phyloP scores from a whole-genome alignment of 2,113 vertebrate genomes.

The Myiozetetes cayanensis region DNA sequence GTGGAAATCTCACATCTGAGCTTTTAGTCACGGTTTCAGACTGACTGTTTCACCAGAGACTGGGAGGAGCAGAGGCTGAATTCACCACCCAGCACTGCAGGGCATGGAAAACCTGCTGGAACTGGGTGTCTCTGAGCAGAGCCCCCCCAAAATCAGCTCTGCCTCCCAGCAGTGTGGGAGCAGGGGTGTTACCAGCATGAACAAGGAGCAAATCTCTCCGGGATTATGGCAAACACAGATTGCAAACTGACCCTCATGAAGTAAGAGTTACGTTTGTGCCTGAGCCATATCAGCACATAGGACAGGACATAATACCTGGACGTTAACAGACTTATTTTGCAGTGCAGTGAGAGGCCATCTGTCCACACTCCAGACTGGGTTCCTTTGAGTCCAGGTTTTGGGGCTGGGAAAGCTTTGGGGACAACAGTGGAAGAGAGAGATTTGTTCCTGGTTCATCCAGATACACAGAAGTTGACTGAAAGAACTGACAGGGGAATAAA shows the following conservation, averaged over 20 bases:
- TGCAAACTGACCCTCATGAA: background rate
- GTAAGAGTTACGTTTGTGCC: background rate
- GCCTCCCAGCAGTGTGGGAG: background rate
- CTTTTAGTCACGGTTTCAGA: background rate
- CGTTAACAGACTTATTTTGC: background rate
- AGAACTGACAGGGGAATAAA: background rate
- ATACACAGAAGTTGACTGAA: background rate
- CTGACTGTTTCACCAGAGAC: background rate
- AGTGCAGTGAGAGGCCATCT: background rate
- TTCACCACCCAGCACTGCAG: background rate
- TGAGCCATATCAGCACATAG: background rate
- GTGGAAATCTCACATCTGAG: background rate
- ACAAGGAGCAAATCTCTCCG: background rate
- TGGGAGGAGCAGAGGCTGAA: background rate
- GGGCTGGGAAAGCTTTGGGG: background rate
- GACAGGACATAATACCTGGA: background rate
- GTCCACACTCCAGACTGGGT: background rate
- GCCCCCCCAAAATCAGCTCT: background rate
- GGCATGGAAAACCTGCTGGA: background rate
- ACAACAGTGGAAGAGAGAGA: background rate
- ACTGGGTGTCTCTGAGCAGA: background rate
- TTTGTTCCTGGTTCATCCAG: background rate
- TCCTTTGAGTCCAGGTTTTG: background rate
- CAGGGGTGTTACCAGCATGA: rapidly evolving
- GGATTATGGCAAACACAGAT: background rate